Conservation (phyloP, 1,140 invertebrate species). For the Pogonognathellus flavescens region DNA sequence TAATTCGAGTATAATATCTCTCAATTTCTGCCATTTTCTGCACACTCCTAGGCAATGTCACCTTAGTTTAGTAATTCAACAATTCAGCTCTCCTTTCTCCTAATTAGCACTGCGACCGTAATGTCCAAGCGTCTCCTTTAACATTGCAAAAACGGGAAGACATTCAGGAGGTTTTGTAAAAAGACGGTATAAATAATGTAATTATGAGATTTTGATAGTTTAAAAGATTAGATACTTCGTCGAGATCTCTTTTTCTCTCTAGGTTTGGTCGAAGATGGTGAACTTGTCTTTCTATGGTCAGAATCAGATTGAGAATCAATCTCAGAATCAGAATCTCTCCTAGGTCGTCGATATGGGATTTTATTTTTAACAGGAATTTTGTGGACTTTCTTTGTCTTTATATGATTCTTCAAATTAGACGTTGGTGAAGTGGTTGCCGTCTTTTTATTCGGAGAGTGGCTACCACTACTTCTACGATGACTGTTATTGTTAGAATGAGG, state of each 20-base stretch:
- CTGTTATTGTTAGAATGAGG: constrained; percentile 17
- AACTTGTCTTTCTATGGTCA: neutral
- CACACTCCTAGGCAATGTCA: no score
- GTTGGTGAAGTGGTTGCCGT: neutral
- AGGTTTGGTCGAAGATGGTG: constrained; percentile 16
- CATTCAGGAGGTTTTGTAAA: no score
- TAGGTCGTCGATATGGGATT: neutral
- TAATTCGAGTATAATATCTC: no score
- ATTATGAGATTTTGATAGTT: neutral
- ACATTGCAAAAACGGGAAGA: no score
- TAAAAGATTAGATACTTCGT: constrained; percentile 15
- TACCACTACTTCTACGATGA: neutral
- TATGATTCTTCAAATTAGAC: neutral
- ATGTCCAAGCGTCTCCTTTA: no score
- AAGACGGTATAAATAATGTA: neutral
- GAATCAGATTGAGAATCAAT: constrained; percentile 24
- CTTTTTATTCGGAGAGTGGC: constrained; percentile 17
- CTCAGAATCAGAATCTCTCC: constrained; percentile 1
- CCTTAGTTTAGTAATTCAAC: no score
- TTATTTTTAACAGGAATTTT: neutral
- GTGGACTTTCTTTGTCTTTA: neutral
- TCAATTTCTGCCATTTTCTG: no score
- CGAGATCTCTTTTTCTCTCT: constrained; percentile 33
- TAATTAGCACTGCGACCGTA: no score
- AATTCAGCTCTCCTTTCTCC: no score